Evolutionary conservation across 2,888 invertebrate species (phyloP), one percentile per base, ranked within the genome.

Genomic region (Polietes domitor): DNA sequence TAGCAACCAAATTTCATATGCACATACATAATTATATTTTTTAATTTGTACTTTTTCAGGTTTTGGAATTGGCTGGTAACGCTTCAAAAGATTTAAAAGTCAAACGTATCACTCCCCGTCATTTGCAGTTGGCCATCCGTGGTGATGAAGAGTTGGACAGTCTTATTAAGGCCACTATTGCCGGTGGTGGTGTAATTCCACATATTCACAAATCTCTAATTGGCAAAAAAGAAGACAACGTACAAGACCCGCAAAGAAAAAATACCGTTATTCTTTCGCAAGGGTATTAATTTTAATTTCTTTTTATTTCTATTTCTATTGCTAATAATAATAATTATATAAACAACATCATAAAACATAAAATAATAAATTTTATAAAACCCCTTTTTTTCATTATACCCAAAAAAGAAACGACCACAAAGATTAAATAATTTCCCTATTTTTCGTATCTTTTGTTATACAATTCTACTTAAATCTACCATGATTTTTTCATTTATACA

Each of bases 151-250:
- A 99, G 93, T 94, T 99, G 93, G 99, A 99, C 94, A 99, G 99
- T 92, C 95, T 99, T 89, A 99, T 99, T 92, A 99, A 99, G 93
- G 99, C 99, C 85, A 99, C 99, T 88, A 99, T 99, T 93, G 99
- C 99, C 87, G 99, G 99, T 91, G 99, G 99, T 93, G 99, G 99
- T 95, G 99, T 99, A 90, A 99, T 99, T 93, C 99, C 99, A 90
- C 99, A 99, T 93, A 99, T 99, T 94, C 99, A 99, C 95, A 99
- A 99, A 93, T 99, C 99, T 82, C 96, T 99, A 88, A 99, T 99
- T 92, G 99, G 98, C 92, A 99, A 99, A 96, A 99, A 99, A 93
- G 91, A 91, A 86, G 91, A 91, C 79, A 90, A 91, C 83, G 92
- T 92, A 79, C 92, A 92, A 89, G 91, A 91, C 85, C 91, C 92